These are phyloP conservation scores for Arctocebus calabarensis DNA, from an alignment of 2,797 vertebrate genomes.

Conservation along the genomic window DNA sequence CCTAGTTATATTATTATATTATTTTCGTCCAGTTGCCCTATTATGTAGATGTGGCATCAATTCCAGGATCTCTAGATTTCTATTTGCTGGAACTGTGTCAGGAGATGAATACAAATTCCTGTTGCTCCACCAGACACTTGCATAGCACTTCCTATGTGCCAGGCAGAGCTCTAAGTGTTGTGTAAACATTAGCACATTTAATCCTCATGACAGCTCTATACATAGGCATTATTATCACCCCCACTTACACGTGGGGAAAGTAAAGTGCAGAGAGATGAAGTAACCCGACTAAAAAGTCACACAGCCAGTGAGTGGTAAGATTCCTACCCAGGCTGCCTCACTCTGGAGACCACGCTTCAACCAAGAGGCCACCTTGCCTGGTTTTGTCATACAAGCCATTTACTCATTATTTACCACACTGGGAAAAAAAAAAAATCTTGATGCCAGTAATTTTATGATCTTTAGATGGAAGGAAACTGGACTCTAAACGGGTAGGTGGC, in stretches of 20 bases:
- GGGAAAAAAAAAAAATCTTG: neutral
- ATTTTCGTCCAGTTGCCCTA: conserved; percentile 64
- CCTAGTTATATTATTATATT: conserved; percentile 30
- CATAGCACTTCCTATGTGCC: conserved; percentile 56
- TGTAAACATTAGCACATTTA: conserved; percentile 58
- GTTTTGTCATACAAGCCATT: neutral
- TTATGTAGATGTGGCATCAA: conserved; percentile 48
- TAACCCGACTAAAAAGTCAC: neutral
- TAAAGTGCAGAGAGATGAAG: conserved; percentile 1
- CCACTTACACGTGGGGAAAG: neutral
- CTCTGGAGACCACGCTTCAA: neutral
- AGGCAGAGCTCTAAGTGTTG: conserved; percentile 65
- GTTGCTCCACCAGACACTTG: conserved; percentile 67
- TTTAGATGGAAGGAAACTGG: conserved; percentile 9
- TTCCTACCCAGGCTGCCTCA: neutral
- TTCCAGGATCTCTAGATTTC: conserved; percentile 55
- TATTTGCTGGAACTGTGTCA: conserved; percentile 64
- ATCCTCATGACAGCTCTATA: conserved; percentile 7
- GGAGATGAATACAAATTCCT: conserved; percentile 74
- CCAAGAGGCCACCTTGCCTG: neutral
- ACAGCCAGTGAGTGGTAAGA: neutral
- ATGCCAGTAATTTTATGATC: neutral
- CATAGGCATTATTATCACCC: conserved; percentile 12
- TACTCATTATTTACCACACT: neutral
- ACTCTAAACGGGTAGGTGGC: neutral